Evolutionary conservation across 1,140 invertebrate species (phyloP).

Genomic region (Doryteuthis pealeii): DNA sequence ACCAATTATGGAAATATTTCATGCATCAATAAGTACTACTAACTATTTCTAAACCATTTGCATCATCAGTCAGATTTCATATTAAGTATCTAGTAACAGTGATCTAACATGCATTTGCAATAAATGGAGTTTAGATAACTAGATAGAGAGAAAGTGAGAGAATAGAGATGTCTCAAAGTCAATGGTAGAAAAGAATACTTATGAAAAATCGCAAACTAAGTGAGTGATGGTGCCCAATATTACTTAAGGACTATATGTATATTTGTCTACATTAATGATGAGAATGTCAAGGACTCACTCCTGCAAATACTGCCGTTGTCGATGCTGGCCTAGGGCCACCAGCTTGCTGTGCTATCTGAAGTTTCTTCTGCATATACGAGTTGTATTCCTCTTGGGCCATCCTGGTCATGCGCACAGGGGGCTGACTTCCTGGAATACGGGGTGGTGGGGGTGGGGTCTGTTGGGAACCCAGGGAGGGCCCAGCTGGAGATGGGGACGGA

Average conservation of each 20-base stretch:
- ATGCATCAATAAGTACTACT: no score
- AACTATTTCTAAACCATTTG: no score
- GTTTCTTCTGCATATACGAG: slow-evolving; percentile 53
- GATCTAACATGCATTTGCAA: no score
- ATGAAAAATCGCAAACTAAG: no score
- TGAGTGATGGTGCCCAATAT: slow-evolving; percentile 3
- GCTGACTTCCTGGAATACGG: slow-evolving; percentile 34
- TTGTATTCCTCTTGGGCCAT: slow-evolving; percentile 56
- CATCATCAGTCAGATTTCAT: no score
- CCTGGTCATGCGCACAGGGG: slow-evolving; percentile 35
- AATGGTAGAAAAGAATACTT: no score
- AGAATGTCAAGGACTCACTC: slow-evolving; percentile 21
- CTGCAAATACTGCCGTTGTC: slow-evolving; percentile 29
- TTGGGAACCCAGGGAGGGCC: slow-evolving; percentile 4
- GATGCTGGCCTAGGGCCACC: slow-evolving; percentile 11
- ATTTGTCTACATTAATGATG: slow-evolving; percentile 2
- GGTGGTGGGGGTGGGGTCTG: slow-evolving; percentile 27
- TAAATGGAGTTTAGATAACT: no score
- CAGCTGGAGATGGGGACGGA: slow-evolving; percentile 23
- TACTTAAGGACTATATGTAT: not conserved
- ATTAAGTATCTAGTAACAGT: no score
- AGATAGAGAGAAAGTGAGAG: no score
- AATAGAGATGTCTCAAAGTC: no score
- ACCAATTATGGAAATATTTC: no score
- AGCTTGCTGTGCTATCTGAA: slow-evolving; percentile 43